Conservation (phyloP, 2,113 vertebrate genomes). For the Ellobius talpinus region DNA sequence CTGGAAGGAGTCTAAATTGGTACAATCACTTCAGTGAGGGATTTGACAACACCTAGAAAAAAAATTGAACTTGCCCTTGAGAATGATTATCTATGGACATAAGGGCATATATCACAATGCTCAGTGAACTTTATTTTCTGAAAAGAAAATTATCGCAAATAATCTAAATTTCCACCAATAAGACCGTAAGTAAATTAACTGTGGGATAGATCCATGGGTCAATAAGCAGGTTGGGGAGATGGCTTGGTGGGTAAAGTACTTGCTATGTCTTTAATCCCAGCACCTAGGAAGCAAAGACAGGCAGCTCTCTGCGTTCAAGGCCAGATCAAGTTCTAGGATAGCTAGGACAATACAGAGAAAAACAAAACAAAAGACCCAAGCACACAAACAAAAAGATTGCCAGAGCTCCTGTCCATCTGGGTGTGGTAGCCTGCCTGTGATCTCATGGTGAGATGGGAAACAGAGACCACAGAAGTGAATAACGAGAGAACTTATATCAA, state of each 20-base stretch:
- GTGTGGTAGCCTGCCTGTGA: background rate
- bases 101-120: background rate
- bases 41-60: background rate
- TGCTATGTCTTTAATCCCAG: background rate
- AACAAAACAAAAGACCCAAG: background rate
- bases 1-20: background rate
- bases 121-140: background rate
- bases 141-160: constrained; percentile 5
- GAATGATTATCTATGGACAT: background rate
- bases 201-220: background rate
- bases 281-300: background rate
- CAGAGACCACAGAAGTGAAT: background rate
- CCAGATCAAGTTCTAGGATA: background rate
- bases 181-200: background rate
- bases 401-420: background rate
- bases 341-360: background rate
- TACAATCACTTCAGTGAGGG: background rate
- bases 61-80: background rate
- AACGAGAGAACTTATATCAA: background rate
- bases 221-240: background rate
- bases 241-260: background rate
- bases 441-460: background rate
- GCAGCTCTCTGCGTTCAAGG: background rate
- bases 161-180: background rate
- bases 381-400: too few relatives aligned